Evolutionary conservation across 2,113 vertebrate genomes (phyloP).

Genomic region (Podarcis cretensis): DNA sequence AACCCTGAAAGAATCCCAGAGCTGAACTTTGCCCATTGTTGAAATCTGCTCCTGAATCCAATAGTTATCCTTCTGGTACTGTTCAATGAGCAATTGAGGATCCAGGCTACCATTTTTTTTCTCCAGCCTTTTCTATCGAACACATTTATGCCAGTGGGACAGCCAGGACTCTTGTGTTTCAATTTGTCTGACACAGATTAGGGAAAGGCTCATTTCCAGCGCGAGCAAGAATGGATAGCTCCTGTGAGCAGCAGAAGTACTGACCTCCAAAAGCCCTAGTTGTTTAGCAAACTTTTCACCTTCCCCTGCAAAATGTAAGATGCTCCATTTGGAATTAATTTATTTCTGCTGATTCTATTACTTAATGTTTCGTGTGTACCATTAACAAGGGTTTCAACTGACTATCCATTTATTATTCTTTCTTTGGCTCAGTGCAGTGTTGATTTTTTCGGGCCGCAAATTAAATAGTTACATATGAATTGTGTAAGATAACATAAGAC

Average conservation of each 20-base stretch:
- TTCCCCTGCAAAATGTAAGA: slow-evolving; percentile 22
- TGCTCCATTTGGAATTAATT: slow-evolving; percentile 40
- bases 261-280: slow-evolving; percentile 7
- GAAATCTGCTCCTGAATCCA: not conserved
- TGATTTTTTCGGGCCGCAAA: not conserved
- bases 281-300: slow-evolving; percentile 7
- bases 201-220: not conserved
- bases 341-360: slow-evolving; percentile 42
- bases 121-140: not conserved
- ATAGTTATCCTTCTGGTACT: not conserved
- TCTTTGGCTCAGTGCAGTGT: slow-evolving; percentile 24
- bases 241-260: not conserved
- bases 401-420: slow-evolving; percentile 51
- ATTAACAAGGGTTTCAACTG: slow-evolving; percentile 42
- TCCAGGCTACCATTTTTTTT: not conserved
- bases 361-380: not conserved
- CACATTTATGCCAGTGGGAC: not conserved
- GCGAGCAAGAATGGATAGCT: not conserved
- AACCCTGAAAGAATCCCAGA: not conserved
- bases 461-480: slow-evolving; percentile 26
- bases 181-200: not conserved
- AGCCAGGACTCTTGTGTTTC: not conserved
- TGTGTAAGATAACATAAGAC: slow-evolving; percentile 17
- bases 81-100: not conserved
- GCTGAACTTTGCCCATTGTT: not conserved